A percentile compares a stretch with the other conserved stretches of the same genome.
Conservation (phyloP, 2,797 vertebrate genomes). For the Chelon auratus region DNA sequence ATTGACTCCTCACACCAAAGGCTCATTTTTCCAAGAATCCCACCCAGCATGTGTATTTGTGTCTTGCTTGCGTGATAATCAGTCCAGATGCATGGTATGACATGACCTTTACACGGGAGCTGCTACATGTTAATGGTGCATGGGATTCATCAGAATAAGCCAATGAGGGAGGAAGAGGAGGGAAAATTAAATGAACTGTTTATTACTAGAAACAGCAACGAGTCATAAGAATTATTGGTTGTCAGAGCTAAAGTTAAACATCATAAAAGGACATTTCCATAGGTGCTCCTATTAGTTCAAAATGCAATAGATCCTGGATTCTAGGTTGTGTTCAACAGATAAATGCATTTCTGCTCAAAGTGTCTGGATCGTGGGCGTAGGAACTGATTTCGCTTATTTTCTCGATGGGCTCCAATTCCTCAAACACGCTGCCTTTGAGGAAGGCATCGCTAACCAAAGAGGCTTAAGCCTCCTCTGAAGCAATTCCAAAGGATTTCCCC, state of each 20-base stretch:
- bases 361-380: constrained; percentile 64
- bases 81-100: constrained; percentile 16
- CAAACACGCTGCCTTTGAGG: constrained; percentile 79
- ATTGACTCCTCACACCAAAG: constrained; percentile 1
- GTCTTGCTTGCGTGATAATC: constrained; percentile 17
- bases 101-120: constrained; percentile 11
- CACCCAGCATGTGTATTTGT: background rate
- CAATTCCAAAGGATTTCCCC: constrained; percentile 85
- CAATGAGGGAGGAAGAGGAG: constrained; percentile 13
- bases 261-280: constrained; percentile 4
- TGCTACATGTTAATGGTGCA: background rate
- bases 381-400: constrained; percentile 53
- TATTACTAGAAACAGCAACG: constrained; percentile 4
- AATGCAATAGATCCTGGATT: constrained; percentile 31
- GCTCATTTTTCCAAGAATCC: constrained; percentile 13
- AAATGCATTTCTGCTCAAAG: constrained; percentile 48
- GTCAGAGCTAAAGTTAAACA: constrained; percentile 8
- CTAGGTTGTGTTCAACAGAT: constrained; percentile 42
- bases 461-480: constrained; percentile 85
- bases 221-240: too few relatives aligned
- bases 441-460: constrained; percentile 80
- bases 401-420: constrained; percentile 69
- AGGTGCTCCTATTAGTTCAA: constrained; percentile 12
- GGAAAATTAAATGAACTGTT: background rate
- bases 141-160: background rate